These are phyloP conservation scores for Crossocerus cetratus DNA, from an alignment of 2,888 invertebrate species.

Conservation along the genomic window DNA sequence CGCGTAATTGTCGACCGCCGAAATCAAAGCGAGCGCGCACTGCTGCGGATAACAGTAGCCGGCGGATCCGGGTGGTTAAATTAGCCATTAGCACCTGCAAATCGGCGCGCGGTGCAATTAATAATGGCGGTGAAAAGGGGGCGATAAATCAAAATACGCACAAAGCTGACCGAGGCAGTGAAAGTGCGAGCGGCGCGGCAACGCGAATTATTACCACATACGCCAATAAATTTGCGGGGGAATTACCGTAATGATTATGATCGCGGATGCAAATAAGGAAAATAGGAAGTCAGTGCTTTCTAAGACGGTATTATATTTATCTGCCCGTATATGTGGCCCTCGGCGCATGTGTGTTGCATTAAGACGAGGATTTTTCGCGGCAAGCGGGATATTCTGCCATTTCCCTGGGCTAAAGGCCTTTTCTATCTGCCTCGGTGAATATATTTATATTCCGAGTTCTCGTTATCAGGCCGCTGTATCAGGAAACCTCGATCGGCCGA, in stretches of 20 bases:
- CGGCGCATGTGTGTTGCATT: not conserved
- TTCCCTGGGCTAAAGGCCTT: too few relatives aligned
- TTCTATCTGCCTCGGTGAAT: too few relatives aligned
- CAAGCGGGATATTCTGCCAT: too few relatives aligned
- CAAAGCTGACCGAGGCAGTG: constrained; percentile 36
- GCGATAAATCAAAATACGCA: constrained; percentile 28
- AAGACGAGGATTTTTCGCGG: not conserved
- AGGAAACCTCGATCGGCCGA: not conserved
- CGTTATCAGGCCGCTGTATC: too few relatives aligned
- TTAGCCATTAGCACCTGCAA: not conserved
- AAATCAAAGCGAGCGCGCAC: not conserved
- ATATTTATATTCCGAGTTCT: too few relatives aligned
- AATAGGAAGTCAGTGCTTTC: not conserved
- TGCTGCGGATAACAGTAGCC: not conserved
- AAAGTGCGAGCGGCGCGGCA: constrained; percentile 44
- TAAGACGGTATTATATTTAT: constrained; percentile 5
- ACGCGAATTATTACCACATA: not conserved
- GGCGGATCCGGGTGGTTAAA: not conserved
- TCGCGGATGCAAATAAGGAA: constrained; percentile 7
- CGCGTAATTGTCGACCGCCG: not conserved
- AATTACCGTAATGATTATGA: constrained; percentile 1
- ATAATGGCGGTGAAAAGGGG: constrained; percentile 41
- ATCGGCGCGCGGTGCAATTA: constrained; percentile 26
- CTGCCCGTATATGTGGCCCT: not conserved
- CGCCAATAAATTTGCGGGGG: not conserved